Conservation (phyloP, 2,888 invertebrate genomes). For the Omphaloscelis lunosa region DNA sequence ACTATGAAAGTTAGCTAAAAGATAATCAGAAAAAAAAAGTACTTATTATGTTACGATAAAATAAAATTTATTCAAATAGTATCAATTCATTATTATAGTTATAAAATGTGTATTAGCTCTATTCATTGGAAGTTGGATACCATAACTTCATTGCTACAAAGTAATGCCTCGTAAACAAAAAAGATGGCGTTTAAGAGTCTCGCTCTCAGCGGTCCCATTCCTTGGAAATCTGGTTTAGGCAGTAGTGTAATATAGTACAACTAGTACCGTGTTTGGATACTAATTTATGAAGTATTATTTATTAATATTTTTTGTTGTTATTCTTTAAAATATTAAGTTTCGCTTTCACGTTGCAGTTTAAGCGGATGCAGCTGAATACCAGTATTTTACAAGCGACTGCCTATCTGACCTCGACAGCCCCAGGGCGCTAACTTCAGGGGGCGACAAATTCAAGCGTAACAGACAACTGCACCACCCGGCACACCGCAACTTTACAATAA, state of each 20-base stretch:
- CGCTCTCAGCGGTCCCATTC: not conserved
- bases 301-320: not conserved
- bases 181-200: constrained; percentile 10
- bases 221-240: not conserved
- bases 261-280: not conserved
- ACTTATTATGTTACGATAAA: not conserved
- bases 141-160: not conserved
- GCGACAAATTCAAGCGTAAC: no score
- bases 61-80: not conserved
- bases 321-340: not conserved
- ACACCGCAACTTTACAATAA: no score
- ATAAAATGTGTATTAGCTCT: not conserved
- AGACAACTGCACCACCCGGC: no score
- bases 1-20: no score
- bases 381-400: not conserved
- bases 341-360: not conserved
- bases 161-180: not conserved
- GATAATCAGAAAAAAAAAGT: no score
- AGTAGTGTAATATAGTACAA: not conserved
- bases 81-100: not conserved
- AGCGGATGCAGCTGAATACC: not conserved
- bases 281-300: not conserved
- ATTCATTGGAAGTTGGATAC: not conserved
- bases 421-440: no score
- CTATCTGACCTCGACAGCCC: no score